Evolutionary conservation across 2,113 vertebrate species (phyloP).

Genomic region (Callithrix jacchus): DNA sequence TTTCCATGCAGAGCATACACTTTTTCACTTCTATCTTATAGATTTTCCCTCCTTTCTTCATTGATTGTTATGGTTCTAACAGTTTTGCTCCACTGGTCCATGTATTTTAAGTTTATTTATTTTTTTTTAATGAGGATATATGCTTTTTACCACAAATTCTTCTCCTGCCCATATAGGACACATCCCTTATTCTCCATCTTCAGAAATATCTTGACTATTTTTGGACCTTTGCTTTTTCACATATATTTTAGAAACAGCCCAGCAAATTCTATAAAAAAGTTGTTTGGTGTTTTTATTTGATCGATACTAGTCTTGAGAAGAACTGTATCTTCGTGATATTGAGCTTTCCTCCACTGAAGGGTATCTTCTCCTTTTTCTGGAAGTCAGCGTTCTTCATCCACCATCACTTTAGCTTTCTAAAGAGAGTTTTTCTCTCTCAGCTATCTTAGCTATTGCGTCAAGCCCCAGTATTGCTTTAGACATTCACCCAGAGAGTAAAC

Average conservation of each 20-base stretch:
- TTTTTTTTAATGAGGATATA: background rate
- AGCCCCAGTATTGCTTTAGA: background rate
- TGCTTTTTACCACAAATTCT: background rate
- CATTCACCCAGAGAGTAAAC: background rate
- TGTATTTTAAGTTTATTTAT: background rate
- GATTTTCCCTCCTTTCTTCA: background rate
- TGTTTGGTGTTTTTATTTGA: background rate
- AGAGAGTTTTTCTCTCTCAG: background rate
- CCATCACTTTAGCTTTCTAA: background rate
- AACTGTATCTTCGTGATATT: background rate
- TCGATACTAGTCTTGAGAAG: background rate
- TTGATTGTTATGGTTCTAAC: background rate
- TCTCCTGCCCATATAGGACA: too few relatives aligned
- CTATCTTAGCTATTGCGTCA: background rate
- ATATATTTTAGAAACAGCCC: background rate
- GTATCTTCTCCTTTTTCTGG: background rate
- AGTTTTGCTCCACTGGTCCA: background rate
- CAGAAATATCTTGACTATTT: background rate
- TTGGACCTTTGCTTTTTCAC: background rate
- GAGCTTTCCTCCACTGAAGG: background rate
- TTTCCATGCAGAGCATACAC: too few relatives aligned
- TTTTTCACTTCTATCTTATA: background rate
- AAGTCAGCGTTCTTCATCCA: background rate
- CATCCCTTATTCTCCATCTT: background rate
- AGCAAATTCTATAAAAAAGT: background rate